Evolutionary conservation across 2,888 invertebrate genomes (phyloP).

Genomic region (Cosmopolites sordidus): DNA sequence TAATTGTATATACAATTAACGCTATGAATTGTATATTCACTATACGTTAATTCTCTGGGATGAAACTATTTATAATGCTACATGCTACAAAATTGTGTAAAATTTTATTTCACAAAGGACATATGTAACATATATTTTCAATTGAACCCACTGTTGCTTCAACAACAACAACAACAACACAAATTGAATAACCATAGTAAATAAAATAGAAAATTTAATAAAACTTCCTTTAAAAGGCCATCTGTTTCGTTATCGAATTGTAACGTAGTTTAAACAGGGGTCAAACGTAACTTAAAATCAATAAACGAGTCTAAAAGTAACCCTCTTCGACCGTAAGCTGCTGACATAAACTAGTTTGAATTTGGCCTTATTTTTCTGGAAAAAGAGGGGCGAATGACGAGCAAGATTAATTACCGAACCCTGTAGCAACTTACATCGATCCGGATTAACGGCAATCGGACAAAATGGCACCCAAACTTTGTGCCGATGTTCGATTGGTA

Average conservation of each 20-base stretch:
- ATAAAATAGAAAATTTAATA: no score
- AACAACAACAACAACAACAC: no score
- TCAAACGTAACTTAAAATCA: neutral
- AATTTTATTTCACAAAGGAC: no score
- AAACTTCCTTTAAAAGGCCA: no score
- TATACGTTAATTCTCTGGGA: no score
- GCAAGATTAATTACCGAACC: slow-evolving; percentile 11
- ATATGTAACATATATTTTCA: no score
- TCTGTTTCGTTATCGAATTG: neutral
- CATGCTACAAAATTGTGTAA: no score
- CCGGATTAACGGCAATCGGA: slow-evolving; percentile 7
- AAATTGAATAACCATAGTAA: no score
- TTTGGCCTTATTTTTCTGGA: neutral
- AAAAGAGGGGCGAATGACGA: slow-evolving; percentile 3
- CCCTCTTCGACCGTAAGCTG: neutral
- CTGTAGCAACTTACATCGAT: slow-evolving; percentile 6
- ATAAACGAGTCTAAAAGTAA: neutral
- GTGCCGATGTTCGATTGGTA: slow-evolving; percentile 10
- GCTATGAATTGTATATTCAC: no score
- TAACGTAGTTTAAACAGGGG: neutral
- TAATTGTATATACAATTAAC: no score
- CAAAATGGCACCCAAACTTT: slow-evolving; percentile 9
- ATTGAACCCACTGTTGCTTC: no score
- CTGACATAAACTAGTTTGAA: neutral
- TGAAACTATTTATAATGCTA: no score